Percentiles rank a stretch among this genome's conserved stretches.
Conservation (phyloP, 2,888 invertebrate species). For the Watsonalla cultraria region DNA sequence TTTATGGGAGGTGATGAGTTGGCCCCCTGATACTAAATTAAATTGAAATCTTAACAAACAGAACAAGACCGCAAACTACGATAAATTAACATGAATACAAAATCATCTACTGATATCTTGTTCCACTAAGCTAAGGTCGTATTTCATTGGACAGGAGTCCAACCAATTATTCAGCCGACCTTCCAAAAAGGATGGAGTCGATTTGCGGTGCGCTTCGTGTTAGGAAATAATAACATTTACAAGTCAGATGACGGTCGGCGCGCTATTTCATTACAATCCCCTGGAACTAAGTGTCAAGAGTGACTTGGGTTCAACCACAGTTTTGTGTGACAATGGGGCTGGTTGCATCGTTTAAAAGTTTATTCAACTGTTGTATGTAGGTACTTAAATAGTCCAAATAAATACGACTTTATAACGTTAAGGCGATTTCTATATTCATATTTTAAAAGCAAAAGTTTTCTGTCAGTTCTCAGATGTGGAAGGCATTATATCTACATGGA, state of each 20-base stretch:
- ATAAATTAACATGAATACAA: too few species aligned
- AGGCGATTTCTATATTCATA: too few species aligned
- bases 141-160: too few species aligned
- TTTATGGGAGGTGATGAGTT: too few species aligned
- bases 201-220: slow-evolving; percentile 14
- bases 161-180: slow-evolving; percentile 14
- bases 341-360: not conserved
- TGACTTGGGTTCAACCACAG: not conserved
- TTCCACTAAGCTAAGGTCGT: not conserved
- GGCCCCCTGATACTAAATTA: too few species aligned
- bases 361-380: not conserved
- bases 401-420: too few species aligned
- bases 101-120: not conserved
- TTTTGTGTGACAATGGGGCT: not conserved
- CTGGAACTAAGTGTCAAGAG: slow-evolving; percentile 8
- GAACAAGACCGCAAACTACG: too few species aligned
- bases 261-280: slow-evolving; percentile 40
- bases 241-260: slow-evolving; percentile 41
- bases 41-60: too few species aligned
- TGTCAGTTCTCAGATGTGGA: too few species aligned
- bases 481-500: too few species aligned
- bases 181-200: slow-evolving; percentile 7
- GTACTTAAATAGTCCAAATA: too few species aligned
- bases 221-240: slow-evolving; percentile 46
- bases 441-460: too few species aligned